Conservation (phyloP, 1,140 invertebrate genomes). For the Bacillus rossius region DNA sequence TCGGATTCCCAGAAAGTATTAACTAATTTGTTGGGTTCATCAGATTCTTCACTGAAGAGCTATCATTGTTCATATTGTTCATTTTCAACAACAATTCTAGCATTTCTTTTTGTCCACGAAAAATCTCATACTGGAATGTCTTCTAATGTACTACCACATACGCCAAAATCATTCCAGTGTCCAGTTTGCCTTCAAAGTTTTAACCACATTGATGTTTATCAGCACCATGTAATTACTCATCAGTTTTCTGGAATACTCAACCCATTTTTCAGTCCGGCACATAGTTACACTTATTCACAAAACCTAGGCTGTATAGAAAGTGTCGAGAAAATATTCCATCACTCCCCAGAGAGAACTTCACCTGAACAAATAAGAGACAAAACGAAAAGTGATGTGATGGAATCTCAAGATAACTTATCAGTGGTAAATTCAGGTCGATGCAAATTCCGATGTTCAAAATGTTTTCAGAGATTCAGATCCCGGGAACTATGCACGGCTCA, state of each 20-base stretch:
- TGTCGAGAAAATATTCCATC: not conserved
- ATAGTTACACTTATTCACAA: not conserved
- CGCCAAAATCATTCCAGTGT: conserved; percentile 42
- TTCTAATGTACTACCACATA: conserved; percentile 1
- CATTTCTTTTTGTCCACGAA: conserved; percentile 88
- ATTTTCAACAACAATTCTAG: conserved; percentile 82
- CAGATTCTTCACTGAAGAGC: conserved; percentile 47
- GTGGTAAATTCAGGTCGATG: conserved; percentile 6
- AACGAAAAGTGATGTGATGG: not conserved
- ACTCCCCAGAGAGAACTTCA: not conserved
- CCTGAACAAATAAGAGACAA: not conserved
- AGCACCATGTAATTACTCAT: conserved; percentile 55
- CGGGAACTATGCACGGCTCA: conserved; percentile 39
- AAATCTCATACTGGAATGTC: conserved; percentile 59
- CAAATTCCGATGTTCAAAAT: conserved; percentile 45
- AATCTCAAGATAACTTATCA: not conserved
- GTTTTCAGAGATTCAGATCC: conserved; percentile 40
- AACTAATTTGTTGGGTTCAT: conserved; percentile 42
- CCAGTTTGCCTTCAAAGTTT: conserved; percentile 54
- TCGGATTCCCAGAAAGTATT: not conserved
- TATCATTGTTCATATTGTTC: conserved; percentile 86
- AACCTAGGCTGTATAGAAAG: not conserved
- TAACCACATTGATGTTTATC: conserved; percentile 48
- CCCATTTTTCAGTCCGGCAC: conserved; percentile 32
- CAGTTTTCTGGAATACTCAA: conserved; percentile 48